These are phyloP conservation scores for Tiliacea citrago DNA, from an alignment of 2,888 invertebrate genomes.

Conservation along the genomic window DNA sequence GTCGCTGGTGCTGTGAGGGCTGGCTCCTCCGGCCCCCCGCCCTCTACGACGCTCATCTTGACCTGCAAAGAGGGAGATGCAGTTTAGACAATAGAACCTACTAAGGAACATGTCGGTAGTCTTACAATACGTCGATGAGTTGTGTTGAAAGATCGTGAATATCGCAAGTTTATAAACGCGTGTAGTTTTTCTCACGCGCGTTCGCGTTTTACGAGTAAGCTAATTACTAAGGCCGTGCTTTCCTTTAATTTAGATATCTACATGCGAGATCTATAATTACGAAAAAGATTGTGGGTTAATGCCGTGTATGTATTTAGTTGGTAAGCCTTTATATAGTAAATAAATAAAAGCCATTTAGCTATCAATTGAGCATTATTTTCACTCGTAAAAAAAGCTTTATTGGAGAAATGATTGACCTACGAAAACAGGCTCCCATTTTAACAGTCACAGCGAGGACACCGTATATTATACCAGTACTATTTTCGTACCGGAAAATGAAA, in stretches of 20 bases:
- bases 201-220: not conserved
- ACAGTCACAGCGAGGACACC: not conserved
- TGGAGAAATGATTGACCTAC: not conserved
- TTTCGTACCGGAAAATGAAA: not conserved
- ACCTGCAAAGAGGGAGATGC: constrained; percentile 67
- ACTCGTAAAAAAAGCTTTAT: not conserved
- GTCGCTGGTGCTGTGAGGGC: constrained; percentile 73
- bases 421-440: not conserved
- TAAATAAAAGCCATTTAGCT: not conserved
- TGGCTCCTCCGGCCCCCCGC: constrained; percentile 76
- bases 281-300: not conserved
- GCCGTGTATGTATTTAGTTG: not conserved
- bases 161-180: not conserved
- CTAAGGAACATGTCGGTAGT: not conserved
- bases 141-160: not conserved
- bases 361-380: not conserved
- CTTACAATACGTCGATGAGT: not conserved
- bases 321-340: not conserved
- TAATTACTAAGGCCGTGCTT: not conserved
- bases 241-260: not conserved
- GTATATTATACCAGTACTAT: not conserved
- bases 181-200: not conserved
- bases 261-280: not conserved
- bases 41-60: constrained; percentile 84
- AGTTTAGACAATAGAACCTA: not conserved